Conservation (phyloP, 2,888 invertebrate species). For the Dynastes maya region DNA sequence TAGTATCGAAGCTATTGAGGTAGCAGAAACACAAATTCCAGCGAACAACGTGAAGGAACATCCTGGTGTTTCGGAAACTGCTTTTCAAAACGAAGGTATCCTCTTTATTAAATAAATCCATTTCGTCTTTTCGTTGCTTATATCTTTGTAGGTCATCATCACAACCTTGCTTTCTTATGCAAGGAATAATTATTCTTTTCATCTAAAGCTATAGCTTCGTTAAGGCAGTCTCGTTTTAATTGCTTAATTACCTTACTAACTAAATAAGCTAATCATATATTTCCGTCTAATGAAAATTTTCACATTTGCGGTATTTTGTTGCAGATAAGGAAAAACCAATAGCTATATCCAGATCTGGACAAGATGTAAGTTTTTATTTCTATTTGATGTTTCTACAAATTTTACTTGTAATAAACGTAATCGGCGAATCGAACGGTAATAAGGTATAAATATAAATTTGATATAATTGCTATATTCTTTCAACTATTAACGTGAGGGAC, state of each 20-base stretch:
- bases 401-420: neutral
- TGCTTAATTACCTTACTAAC: neutral
- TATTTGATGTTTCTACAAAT: neutral
- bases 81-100: slow-evolving; percentile 77
- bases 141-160: slow-evolving; percentile 51
- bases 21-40: slow-evolving; percentile 78
- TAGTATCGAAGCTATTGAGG: slow-evolving; percentile 84
- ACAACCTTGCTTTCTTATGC: slow-evolving; percentile 17
- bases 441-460: too few relatives aligned
- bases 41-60: slow-evolving; percentile 76
- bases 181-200: neutral
- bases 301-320: slow-evolving; percentile 33
- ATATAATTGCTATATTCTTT: too few relatives aligned
- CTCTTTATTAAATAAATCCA: slow-evolving; percentile 19
- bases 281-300: neutral
- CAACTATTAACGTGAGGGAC: too few relatives aligned
- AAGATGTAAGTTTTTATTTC: slow-evolving; percentile 49
- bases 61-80: slow-evolving; percentile 74
- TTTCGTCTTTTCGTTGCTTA: neutral
- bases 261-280: neutral
- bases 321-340: slow-evolving; percentile 48
- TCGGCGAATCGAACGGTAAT: too few relatives aligned
- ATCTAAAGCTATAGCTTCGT: neutral
- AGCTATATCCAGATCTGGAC: slow-evolving; percentile 43
- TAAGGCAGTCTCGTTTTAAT: neutral